Evolutionary conservation across 2,113 vertebrate genomes (phyloP).

Genomic region (Kryptolebias marmoratus): DNA sequence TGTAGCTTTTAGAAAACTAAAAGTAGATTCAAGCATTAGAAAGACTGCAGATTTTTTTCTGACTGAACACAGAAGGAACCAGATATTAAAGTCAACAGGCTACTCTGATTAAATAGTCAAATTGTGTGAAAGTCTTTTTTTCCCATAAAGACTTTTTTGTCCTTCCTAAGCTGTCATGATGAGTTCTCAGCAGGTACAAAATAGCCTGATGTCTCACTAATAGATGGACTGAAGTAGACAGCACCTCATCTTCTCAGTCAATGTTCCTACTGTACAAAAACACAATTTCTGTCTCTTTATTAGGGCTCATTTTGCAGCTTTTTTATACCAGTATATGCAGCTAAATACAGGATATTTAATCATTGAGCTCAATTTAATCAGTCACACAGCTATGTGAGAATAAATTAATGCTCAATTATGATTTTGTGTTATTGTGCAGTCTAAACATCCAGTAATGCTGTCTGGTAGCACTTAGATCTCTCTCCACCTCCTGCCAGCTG

Average conservation of each 20-base stretch:
- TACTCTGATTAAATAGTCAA: not conserved
- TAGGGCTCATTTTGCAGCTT: constrained; percentile 8
- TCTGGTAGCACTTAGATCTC: constrained; percentile 1
- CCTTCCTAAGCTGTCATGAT: not conserved
- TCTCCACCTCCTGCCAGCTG: constrained; percentile 9
- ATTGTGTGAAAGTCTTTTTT: not conserved
- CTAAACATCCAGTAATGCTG: constrained; percentile 3
- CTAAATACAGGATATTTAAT: constrained; percentile 9
- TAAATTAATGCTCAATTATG: constrained; percentile 17
- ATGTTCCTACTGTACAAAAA: not conserved
- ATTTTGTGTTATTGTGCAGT: constrained; percentile 1
- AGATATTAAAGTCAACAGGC: not conserved
- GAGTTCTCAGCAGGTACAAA: not conserved
- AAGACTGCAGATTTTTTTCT: no score
- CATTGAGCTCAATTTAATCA: not conserved
- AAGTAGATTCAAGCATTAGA: no score
- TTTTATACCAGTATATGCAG: constrained; percentile 14
- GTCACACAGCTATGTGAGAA: constrained; percentile 12
- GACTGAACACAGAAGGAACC: no score
- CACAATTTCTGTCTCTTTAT: constrained; percentile 6
- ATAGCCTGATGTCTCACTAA: not conserved
- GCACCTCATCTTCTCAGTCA: not conserved
- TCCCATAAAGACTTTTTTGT: no score
- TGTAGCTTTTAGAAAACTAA: no score
- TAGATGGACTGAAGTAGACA: not conserved